Percentiles rank a stretch among this genome's conserved stretches.
Conservation (phyloP, 1,140 invertebrate genomes). For the Monochamus saltuarius region DNA sequence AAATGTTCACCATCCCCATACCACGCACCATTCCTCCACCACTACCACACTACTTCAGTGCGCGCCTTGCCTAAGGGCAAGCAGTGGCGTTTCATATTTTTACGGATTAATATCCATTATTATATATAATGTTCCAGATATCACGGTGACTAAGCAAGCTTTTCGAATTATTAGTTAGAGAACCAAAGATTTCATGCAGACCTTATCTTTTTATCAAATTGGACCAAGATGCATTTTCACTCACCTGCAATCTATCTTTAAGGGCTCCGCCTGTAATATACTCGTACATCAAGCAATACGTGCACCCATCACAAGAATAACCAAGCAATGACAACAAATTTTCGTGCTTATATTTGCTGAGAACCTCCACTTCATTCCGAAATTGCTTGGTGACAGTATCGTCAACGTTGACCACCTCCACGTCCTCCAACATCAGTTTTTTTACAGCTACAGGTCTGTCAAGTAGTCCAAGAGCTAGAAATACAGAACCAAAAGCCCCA, state of each 20-base stretch:
- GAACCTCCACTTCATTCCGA: constrained; percentile 63
- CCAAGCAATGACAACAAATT: constrained; percentile 69
- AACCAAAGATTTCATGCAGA: too few species aligned
- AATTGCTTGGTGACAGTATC: constrained; percentile 60
- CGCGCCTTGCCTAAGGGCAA: too few species aligned
- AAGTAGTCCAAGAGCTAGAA: constrained; percentile 56
- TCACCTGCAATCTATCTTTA: constrained; percentile 59
- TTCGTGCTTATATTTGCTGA: constrained; percentile 62
- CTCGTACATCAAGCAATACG: constrained; percentile 67
- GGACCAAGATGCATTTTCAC: too few species aligned
- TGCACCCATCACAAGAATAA: constrained; percentile 63
- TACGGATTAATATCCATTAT: too few species aligned
- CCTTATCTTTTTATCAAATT: too few species aligned
- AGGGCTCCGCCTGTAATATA: constrained; percentile 71
- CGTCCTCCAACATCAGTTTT: constrained; percentile 54
- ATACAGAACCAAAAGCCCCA: constrained; percentile 72
- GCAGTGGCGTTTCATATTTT: too few species aligned
- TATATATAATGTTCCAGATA: too few species aligned
- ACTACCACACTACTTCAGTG: too few species aligned
- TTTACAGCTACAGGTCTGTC: constrained; percentile 64
- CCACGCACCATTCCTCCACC: too few species aligned
- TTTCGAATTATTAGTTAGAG: too few species aligned
- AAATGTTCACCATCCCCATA: too few species aligned
- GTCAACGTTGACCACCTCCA: constrained; percentile 48
- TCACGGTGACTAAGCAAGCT: too few species aligned